Conservation (phyloP, 2,113 vertebrate species). For the Oophaga pumilio region DNA sequence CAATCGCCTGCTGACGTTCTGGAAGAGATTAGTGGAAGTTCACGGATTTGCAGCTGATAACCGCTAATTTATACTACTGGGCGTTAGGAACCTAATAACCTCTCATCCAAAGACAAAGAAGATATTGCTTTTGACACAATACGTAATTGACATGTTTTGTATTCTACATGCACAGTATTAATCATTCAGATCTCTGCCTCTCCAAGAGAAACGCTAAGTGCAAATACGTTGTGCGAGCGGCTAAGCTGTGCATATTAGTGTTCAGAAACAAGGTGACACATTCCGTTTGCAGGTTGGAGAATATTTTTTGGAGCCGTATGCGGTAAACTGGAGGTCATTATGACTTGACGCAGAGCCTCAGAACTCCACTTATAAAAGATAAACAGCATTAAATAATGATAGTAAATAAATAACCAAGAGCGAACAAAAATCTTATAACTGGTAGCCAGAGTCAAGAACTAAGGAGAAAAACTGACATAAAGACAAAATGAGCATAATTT, state of each 20-base stretch:
- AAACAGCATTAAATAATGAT: neutral
- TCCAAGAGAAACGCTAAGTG: neutral
- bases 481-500: neutral
- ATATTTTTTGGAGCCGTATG: neutral
- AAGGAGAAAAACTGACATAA: neutral
- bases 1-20: constrained; percentile 3
- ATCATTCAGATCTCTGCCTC: neutral
- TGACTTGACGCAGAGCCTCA: neutral
- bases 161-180: constrained; percentile 25
- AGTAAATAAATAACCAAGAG: neutral
- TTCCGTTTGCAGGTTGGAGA: neutral
- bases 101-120: constrained; percentile 2
- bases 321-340: neutral
- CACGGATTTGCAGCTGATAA: constrained; percentile 15
- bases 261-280: neutral
- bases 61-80: constrained; percentile 35
- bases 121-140: constrained; percentile 20
- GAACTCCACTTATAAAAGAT: neutral
- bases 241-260: neutral
- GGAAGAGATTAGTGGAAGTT: constrained; percentile 35
- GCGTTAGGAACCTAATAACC: constrained; percentile 23
- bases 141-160: constrained; percentile 18
- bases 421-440: neutral
- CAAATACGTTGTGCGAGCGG: neutral
- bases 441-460: neutral